Percentiles rank a stretch among this genome's conserved stretches.
Evolutionary conservation across 2,113 vertebrate genomes (phyloP).

Genomic region (Psittacara wagleri): DNA sequence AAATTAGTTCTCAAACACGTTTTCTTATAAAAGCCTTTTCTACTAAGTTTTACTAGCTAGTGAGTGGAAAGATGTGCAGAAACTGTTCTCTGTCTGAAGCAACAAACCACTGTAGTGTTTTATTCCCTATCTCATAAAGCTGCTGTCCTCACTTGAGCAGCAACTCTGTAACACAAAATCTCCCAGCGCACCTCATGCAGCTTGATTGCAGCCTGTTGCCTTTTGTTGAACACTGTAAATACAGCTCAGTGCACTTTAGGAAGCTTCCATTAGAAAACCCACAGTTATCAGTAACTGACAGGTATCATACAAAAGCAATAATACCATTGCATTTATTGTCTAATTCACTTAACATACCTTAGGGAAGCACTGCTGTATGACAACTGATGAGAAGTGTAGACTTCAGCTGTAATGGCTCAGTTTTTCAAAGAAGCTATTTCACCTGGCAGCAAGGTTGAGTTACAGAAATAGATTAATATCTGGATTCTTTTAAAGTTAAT

Average conservation of each 20-base stretch:
- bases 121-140: background rate
- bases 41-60: background rate
- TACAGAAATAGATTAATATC: constrained; percentile 2
- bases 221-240: background rate
- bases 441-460: constrained; percentile 32
- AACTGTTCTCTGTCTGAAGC: background rate
- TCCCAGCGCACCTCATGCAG: background rate
- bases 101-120: background rate
- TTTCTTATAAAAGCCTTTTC: background rate
- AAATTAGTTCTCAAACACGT: background rate
- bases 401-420: background rate
- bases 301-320: background rate
- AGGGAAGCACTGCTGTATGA: background rate
- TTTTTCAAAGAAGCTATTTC: background rate
- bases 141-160: background rate
- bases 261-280: background rate
- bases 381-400: background rate
- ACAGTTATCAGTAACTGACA: background rate
- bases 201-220: background rate
- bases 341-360: background rate
- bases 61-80: background rate
- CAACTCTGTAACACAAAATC: background rate
- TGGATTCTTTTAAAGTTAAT: background rate
- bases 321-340: background rate
- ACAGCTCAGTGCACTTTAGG: background rate